Base-by-base conservation (phyloP, 2,888 invertebrate species). In the Heliconius ismenius region DNA sequence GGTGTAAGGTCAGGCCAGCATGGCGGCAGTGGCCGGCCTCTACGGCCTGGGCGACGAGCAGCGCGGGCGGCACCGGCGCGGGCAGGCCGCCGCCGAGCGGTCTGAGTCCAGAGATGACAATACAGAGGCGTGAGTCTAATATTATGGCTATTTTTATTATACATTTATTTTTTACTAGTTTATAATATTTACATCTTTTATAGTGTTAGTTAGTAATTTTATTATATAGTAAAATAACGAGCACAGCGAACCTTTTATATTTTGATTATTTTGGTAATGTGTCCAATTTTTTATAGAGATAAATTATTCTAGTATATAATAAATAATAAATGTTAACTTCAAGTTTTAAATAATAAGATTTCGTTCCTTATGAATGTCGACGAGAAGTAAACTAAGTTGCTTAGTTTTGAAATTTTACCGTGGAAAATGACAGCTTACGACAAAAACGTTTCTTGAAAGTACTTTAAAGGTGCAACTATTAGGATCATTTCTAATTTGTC, bases 11-110 rank as follows among this genome's bases (percentile, higher is more conserved):
- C 39, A 73, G 73, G 73, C 36, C 86, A 89, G 81, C 76, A 97
- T 97, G 97, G 97, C 97, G 87, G 96, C 97, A 83, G 97, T 97
- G 88, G 97, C 97, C 85, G 97, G 97, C 87, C 95, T 97, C 78
- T 97, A 97, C 89, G 97, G 97, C 85, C 95, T 97, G 87, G 96
- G 97, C 87, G 97, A 97, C 91, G 97, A 97, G 88, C 94, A 95
- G 87, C 95, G 96, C 72, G 90, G 92, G 77, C 84, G 94, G 72
- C 92, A 94, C 84, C 92, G 94, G 82, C 92, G 92, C 83, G 95
- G 91, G 60, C 93, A 92, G 84, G 96, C 91, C 94, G 96, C 87
- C 95, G 83, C 92, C 91, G 97, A 88, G 95, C 96, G 93, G 95
- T 96, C 92, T 94, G 96, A 94, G 83, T 94, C 94, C 83, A 86